phyloP scores from a whole-genome alignment of 2,888 invertebrate genomes.

The Chirona hameri region DNA sequence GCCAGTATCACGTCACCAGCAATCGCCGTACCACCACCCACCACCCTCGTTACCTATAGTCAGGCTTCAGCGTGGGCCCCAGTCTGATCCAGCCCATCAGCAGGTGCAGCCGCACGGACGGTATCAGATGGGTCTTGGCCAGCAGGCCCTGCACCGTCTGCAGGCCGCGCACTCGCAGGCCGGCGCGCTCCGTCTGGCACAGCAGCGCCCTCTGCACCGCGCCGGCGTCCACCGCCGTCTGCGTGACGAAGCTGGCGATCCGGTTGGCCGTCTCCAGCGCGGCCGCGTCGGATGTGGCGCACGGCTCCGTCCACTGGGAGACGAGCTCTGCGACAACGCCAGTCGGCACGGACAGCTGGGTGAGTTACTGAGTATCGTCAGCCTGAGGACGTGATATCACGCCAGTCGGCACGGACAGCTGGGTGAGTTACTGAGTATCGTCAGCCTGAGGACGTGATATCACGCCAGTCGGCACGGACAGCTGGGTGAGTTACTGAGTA shows the following conservation, averaged over 20 bases:
- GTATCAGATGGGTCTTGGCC: conserved; percentile 61
- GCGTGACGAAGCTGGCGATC: conserved; percentile 81
- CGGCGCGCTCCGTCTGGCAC: conserved; percentile 81
- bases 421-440: no score
- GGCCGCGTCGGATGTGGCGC: background rate
- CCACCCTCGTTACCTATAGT: background rate
- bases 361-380: no score
- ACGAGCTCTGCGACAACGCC: background rate
- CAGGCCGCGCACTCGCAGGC: conserved; percentile 75
- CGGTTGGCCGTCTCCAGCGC: conserved; percentile 42
- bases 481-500: no score
- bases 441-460: no score
- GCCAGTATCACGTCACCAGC: background rate
- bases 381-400: no score
- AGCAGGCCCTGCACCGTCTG: conserved; percentile 70
- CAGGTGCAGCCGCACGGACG: conserved; percentile 69
- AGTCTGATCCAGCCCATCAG: conserved; percentile 73
- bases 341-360: background rate
- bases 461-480: no score
- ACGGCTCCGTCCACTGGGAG: background rate
- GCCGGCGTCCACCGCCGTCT: conserved; percentile 79
- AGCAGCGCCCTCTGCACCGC: conserved; percentile 81
- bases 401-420: no score
- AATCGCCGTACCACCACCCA: background rate
- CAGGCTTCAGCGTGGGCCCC: conserved; percentile 41